phyloP scores from a whole-genome alignment of 2,113 vertebrate species.

The Menura novaehollandiae region DNA sequence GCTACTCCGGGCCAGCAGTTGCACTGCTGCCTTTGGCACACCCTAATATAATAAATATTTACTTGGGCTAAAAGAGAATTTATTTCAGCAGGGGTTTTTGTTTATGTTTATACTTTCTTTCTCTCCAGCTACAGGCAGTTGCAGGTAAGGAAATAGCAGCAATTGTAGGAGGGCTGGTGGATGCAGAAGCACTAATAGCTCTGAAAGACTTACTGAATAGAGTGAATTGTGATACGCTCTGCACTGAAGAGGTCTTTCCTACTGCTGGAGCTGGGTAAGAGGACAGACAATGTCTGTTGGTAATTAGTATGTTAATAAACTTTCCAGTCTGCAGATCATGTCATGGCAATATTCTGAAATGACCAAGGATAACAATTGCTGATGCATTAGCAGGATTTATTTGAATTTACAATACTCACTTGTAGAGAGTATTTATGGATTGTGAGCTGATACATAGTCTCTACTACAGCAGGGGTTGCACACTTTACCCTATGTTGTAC shows the following conservation, averaged over 20 bases:
- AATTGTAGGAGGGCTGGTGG: conserved; percentile 90
- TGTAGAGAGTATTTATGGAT: not conserved
- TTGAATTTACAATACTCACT: not conserved
- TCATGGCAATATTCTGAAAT: not conserved
- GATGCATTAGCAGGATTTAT: not conserved
- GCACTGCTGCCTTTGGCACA: not conserved
- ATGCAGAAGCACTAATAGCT: conserved; percentile 89
- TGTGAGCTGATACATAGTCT: not conserved
- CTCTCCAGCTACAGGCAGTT: conserved; percentile 83
- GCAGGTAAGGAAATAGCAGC: conserved; percentile 84
- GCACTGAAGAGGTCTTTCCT: conserved; percentile 95
- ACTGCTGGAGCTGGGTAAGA: conserved; percentile 89
- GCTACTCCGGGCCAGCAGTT: not conserved
- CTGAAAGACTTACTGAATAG: conserved; percentile 93
- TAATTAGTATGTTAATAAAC: not conserved
- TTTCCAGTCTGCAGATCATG: not conserved
- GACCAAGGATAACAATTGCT: not conserved
- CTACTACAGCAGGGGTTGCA: not conserved
- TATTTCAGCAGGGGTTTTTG: not conserved
- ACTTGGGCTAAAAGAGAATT: not conserved
- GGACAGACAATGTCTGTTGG: not conserved
- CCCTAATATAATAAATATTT: not conserved
- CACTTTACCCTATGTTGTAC: not conserved
- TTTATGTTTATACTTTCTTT: not conserved
- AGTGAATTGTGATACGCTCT: conserved; percentile 87